A percentile compares a stretch with the other conserved stretches of the same genome.
These are phyloP conservation scores for Hippocampus kuda DNA, from an alignment of 2,797 vertebrate genomes.

Conservation along the genomic window DNA sequence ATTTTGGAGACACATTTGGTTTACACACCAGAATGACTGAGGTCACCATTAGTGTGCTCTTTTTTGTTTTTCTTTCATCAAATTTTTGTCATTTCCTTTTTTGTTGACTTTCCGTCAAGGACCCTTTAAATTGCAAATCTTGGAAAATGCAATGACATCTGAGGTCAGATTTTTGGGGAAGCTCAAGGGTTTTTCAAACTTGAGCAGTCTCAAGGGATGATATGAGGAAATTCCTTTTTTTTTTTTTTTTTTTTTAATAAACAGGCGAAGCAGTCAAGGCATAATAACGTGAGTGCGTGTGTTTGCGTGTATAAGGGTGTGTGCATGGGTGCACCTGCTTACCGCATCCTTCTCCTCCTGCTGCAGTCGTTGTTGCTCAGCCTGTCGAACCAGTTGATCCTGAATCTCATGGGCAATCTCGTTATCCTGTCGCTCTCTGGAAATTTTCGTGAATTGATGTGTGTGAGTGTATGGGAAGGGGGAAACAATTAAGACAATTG, in stretches of 20 bases:
- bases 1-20: too few species aligned
- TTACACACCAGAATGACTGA: too few species aligned
- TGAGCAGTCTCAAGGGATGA: background rate
- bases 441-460: conserved; percentile 15
- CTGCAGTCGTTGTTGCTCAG: conserved; percentile 69
- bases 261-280: background rate
- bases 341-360: conserved; percentile 96
- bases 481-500: conserved; percentile 1
- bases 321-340: conserved; percentile 31
- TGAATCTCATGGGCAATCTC: conserved; percentile 96
- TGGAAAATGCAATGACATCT: background rate
- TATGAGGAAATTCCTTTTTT: background rate
- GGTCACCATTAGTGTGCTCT: too few species aligned
- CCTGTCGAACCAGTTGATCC: conserved; percentile 86
- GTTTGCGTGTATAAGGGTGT: background rate
- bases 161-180: background rate
- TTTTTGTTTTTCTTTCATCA: background rate
- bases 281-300: background rate
- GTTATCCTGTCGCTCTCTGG: conserved; percentile 81
- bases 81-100: background rate
- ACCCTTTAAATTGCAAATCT: background rate
- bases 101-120: background rate
- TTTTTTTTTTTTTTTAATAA: conserved; percentile 3
- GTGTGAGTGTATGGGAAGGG: background rate
- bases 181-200: background rate